Conservation (phyloP, 2,888 invertebrate genomes). For the Temnothorax rugatulus region DNA sequence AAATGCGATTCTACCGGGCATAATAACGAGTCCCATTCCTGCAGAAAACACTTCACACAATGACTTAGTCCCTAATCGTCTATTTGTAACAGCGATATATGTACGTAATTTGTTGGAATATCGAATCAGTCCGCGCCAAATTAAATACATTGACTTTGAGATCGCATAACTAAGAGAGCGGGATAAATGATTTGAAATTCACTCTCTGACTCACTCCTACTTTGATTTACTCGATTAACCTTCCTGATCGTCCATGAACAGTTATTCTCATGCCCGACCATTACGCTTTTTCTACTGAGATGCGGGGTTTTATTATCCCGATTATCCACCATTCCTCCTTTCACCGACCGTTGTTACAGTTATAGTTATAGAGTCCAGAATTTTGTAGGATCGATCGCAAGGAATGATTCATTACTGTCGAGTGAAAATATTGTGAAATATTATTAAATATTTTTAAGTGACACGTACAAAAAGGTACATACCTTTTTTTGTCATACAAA, state of each 20-base stretch:
- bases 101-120: not conserved
- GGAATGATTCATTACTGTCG: not conserved
- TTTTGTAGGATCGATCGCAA: not conserved
- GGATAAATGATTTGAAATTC: conserved; percentile 12
- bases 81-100: not conserved
- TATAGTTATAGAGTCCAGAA: not conserved
- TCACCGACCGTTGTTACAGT: conserved; percentile 33
- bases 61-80: not conserved
- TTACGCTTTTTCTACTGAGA: conserved; percentile 41
- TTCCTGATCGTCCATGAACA: conserved; percentile 44
- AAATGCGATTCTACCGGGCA: not conserved
- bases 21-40: not conserved
- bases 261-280: conserved; percentile 40
- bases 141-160: not conserved
- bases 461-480: not conserved
- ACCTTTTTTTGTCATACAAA: not conserved
- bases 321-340: conserved; percentile 46
- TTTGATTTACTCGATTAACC: conserved; percentile 40
- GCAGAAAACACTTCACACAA: not conserved
- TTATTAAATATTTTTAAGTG: not conserved
- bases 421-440: not conserved
- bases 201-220: conserved; percentile 14
- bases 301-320: conserved; percentile 34
- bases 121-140: not conserved
- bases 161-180: not conserved